Evolutionary conservation across 2,113 vertebrate genomes (phyloP), one percentile per base, ranked within the genome.

Genomic region (Falco punctatus): DNA sequence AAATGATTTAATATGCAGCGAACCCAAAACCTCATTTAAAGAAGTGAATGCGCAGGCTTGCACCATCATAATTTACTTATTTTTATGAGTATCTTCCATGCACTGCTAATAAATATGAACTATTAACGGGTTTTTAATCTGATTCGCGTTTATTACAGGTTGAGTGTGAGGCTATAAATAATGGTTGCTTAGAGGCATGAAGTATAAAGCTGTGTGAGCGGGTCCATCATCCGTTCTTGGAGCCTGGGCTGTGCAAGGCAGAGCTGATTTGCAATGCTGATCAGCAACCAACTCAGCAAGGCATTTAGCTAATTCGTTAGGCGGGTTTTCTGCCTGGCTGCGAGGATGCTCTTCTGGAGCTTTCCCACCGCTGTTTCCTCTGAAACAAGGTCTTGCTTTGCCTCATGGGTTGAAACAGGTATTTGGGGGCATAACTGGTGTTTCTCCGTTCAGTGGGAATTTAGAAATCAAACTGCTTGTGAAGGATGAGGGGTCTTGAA

Each of bases 111-210:
- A 97, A 98, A 97, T 97, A 97, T 87, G 95, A 96, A 75, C 96
- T 95, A 97, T 97, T 98, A 97, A 97, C 46, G 35, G 72, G 82
- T 54, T 96, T 97, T 97, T 97, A 98, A 98, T 98, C 84, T 81
- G 95, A 93, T 96, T 75, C 30, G 0, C 55, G 7, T 97, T 97
- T 97, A 97, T 97, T 97, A 66, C 93, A 67, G 92, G 91, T 93
- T 95, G 96, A 97, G 93, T 95, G 88, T n/a, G 77, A 71, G 95
- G 67, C 96, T 82, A 85, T 98, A 97, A 98, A 97, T 97, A 97
- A 93, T 20, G 35, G 86, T 92, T 85, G 77, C 93, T 87, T 80
- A 62, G 75, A 91, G 75, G 69, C 81, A 71, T 71, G 71, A 86
- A 84, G 61, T 70, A 54, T 79, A 89, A 70, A 73, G 88, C 86